Conservation (phyloP, 1,140 invertebrate genomes). For the Ceratosolen fusciceps region DNA sequence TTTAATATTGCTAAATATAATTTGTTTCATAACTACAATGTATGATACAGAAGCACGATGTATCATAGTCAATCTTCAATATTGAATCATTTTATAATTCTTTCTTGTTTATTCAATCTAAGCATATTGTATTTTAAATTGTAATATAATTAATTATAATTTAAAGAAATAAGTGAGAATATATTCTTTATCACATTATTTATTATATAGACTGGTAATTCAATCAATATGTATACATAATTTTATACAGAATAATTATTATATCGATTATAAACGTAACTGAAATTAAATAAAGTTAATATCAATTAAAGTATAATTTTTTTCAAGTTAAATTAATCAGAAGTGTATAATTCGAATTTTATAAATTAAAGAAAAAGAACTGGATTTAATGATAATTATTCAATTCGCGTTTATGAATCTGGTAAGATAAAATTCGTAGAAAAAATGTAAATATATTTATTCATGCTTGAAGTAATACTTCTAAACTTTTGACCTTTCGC, state of each 20-base stretch:
- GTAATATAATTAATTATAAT: slow-evolving; percentile 19
- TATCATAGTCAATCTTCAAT: slow-evolving; percentile 50
- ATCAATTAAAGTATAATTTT: neutral
- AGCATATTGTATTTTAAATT: slow-evolving; percentile 19
- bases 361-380: slow-evolving; percentile 7
- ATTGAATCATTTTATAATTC: slow-evolving; percentile 45
- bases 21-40: slow-evolving; percentile 62
- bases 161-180: slow-evolving; percentile 18
- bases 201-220: neutral
- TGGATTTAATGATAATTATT: neutral
- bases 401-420: neutral
- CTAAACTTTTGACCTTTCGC: neutral
- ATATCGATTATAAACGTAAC: neutral
- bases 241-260: neutral
- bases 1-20: slow-evolving; percentile 65
- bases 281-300: neutral
- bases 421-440: neutral
- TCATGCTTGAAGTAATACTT: neutral
- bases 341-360: neutral
- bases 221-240: slow-evolving; percentile 8
- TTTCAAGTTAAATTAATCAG: slow-evolving; percentile 7
- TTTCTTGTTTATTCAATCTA: slow-evolving; percentile 15
- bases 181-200: slow-evolving; percentile 7
- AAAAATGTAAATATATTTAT: slow-evolving; percentile 12
- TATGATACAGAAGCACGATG: slow-evolving; percentile 61